Evolutionary conservation across 1,140 invertebrate genomes (phyloP).

Genomic region (Leptopilina clavipes): DNA sequence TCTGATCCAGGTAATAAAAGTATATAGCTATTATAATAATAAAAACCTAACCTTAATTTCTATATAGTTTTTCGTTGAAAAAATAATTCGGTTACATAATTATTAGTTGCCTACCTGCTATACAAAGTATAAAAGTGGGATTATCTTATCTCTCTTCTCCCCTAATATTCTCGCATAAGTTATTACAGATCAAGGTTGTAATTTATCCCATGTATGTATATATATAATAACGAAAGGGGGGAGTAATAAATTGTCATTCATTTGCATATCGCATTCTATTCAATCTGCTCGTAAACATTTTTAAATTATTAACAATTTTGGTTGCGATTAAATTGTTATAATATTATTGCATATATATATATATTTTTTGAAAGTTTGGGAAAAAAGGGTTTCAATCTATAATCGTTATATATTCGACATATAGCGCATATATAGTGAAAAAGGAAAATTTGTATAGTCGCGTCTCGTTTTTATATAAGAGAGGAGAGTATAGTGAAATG

Average conservation of each 20-base stretch:
- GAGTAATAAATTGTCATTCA: slow-evolving; percentile 1
- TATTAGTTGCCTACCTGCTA: not conserved
- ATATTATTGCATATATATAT: too few relatives aligned
- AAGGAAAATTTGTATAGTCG: not conserved
- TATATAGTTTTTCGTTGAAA: not conserved
- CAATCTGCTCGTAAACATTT: not conserved
- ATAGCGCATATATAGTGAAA: too few relatives aligned
- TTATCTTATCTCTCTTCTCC: not conserved
- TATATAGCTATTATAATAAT: too few relatives aligned
- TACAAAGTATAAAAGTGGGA: not conserved
- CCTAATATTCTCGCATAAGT: not conserved
- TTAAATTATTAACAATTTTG: not conserved
- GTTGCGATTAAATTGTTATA: too few relatives aligned
- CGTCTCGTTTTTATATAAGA: not conserved
- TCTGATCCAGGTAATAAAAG: too few relatives aligned
- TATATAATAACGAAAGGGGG: not conserved
- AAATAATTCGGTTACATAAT: not conserved
- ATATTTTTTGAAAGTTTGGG: too few relatives aligned
- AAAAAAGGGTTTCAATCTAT: too few relatives aligned
- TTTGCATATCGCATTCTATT: not conserved
- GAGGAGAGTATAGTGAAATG: too few relatives aligned
- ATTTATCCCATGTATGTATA: not conserved
- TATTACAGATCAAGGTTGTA: slow-evolving; percentile 2
- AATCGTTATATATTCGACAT: too few relatives aligned
- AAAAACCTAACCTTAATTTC: too few relatives aligned